Evolutionary conservation across 1,140 invertebrate species (phyloP), one percentile per base, ranked within the genome.

Genomic region (Microvelia longipes): DNA sequence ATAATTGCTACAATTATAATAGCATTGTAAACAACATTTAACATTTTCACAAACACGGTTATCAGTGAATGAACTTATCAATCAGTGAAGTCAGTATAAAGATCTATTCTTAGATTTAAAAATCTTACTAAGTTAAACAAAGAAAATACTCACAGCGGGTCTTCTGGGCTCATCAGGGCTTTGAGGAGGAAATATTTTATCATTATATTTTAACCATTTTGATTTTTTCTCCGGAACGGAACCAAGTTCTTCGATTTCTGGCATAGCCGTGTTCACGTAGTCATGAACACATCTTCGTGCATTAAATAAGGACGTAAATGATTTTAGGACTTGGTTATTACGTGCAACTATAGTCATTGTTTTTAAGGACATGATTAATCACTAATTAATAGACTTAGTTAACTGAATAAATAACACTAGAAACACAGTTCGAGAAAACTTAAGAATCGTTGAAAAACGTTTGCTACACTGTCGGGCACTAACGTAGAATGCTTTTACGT

Each of bases 161-260:
- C 92, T 82, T 66, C 82, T 83, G 77, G 86, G 83, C 82, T 94
- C 92, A n/a, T 83, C 85, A 2, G 83, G 80, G 67, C 79, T 74
- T 81, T 91, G 90, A 50, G 91, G 90, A 60, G 91, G 90, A 82
- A 85, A 94, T 35, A 93, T 80, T 76, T 83, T 86, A 30, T 90
- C 82, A 80, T 94, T 94, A 71, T 88, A 83, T 50, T 78, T 71
- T 71, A 86, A 69, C 81, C 85, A 90, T 64, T 79, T 80, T 1
- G 2, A 61, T 14, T 27, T 29, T 71, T 64, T 75, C 80, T 11
- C 30, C 14, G 2, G 27, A 13, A 25, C 27, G 0, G n/a, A 2
- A 0, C 13, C 68, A 26, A 5, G 0, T 28, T 72, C 71, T 68
- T 67, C 68, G 29, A 72, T 30, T 14, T 70, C 68, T n/a, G 71